Conservation (phyloP, 2,113 vertebrate genomes). For the Jacana jacana region DNA sequence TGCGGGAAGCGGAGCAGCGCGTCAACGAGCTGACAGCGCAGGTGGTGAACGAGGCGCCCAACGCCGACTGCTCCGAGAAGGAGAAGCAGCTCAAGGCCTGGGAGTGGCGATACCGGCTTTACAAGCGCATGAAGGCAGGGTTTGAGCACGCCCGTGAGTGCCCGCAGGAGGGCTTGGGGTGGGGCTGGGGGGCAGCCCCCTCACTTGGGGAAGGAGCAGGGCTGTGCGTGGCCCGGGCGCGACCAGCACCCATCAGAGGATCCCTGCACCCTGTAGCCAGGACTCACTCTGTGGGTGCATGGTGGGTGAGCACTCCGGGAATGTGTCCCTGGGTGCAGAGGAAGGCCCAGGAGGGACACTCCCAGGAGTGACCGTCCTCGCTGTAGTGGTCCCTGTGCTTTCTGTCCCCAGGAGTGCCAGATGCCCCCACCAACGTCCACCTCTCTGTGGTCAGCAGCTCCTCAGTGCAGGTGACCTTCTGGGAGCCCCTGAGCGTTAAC, state of each 20-base stretch:
- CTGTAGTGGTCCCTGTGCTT: neutral
- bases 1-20: conserved; percentile 86
- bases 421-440: conserved; percentile 76
- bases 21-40: conserved; percentile 81
- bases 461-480: conserved; percentile 84
- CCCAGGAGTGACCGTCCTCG: accelerated
- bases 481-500: conserved; percentile 85
- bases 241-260: neutral
- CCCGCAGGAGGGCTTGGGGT: neutral
- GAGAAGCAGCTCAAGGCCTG: conserved; percentile 89
- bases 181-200: no score
- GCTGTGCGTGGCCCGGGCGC: accelerated
- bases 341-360: neutral
- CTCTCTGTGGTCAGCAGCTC: conserved; percentile 85
- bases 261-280: neutral
- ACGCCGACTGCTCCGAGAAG: conserved; percentile 76
- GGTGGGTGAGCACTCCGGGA: accelerated
- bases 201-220: accelerated
- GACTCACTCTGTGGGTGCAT: accelerated
- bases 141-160: conserved; percentile 90
- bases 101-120: conserved; percentile 90
- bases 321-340: accelerated
- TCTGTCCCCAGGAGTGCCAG: conserved; percentile 79
- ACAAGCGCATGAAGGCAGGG: conserved; percentile 89
- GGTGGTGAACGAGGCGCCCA: conserved; percentile 78